Percentiles rank a stretch among this genome's conserved stretches.
Conservation (phyloP, 2,113 vertebrate genomes). For the Neolamprologus tretocephalus region DNA sequence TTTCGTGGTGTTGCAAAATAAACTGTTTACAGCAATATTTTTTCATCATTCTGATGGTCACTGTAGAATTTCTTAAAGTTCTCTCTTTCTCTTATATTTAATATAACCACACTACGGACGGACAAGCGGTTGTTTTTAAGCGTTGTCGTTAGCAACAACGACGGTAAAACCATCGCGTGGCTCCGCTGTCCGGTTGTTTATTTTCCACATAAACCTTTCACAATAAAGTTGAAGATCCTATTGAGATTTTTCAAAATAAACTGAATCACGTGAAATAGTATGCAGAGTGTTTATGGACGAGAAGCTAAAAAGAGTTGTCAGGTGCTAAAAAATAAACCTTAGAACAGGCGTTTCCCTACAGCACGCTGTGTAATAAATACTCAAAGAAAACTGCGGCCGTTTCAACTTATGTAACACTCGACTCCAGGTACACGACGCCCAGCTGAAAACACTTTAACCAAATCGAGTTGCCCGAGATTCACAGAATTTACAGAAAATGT, state of each 20-base stretch:
- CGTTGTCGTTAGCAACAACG: neutral
- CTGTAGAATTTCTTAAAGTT: neutral
- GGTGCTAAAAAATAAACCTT: neutral
- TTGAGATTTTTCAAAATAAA: neutral
- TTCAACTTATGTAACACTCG: neutral
- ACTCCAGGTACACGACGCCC: neutral
- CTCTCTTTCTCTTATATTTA: neutral
- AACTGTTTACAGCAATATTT: neutral
- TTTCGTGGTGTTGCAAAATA: neutral
- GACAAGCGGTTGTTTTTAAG: neutral
- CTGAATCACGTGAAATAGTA: neutral
- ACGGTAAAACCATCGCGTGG: neutral
- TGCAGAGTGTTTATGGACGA: neutral
- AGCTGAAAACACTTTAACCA: neutral
- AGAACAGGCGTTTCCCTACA: neutral
- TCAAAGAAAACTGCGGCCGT: neutral
- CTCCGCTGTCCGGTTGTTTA: neutral
- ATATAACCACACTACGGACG: neutral
- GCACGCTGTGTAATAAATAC: neutral
- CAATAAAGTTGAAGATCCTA: neutral
- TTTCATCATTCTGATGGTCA: neutral
- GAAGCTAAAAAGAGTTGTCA: neutral
- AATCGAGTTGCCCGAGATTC: neutral
- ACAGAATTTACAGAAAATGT: neutral
- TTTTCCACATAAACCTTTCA: neutral